phyloP scores from a whole-genome alignment of 1,140 invertebrate species.

The Hycleus cichorii region DNA sequence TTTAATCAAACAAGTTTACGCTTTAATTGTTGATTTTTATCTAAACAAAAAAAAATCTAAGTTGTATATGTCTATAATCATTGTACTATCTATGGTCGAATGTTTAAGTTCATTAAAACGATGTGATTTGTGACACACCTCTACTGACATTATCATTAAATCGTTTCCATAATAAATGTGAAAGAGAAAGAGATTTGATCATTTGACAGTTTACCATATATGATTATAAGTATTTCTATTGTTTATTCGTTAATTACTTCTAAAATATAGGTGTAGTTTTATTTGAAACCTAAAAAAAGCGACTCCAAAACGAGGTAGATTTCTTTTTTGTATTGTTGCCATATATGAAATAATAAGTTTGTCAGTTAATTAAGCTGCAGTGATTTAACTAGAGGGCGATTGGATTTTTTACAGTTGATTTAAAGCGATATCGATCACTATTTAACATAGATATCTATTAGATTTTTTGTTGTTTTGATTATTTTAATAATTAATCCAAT shows the following conservation, averaged over 20 bases:
- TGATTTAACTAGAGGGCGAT: too few species aligned
- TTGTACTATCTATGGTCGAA: too few species aligned
- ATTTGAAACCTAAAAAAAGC: not conserved
- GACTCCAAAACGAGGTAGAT: not conserved
- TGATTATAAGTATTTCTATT: not conserved
- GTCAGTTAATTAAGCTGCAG: not conserved
- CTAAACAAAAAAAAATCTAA: too few species aligned
- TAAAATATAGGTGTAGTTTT: not conserved
- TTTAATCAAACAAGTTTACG: too few species aligned
- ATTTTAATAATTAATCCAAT: too few species aligned
- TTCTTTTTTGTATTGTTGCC: not conserved
- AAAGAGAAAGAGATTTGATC: not conserved
- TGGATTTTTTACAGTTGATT: too few species aligned
- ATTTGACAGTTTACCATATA: not conserved
- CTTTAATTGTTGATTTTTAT: too few species aligned
- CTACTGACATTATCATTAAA: not conserved
- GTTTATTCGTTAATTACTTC: not conserved
- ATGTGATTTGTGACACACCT: slow-evolving; percentile 1
- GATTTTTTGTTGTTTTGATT: too few species aligned
- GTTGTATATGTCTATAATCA: too few species aligned
- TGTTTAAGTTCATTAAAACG: not conserved
- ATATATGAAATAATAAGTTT: not conserved
- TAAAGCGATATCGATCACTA: too few species aligned
- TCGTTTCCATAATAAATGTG: not conserved
- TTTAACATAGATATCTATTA: too few species aligned